Evolutionary conservation across 2,113 vertebrate genomes (phyloP).

Genomic region (Eolophus roseicapilla): DNA sequence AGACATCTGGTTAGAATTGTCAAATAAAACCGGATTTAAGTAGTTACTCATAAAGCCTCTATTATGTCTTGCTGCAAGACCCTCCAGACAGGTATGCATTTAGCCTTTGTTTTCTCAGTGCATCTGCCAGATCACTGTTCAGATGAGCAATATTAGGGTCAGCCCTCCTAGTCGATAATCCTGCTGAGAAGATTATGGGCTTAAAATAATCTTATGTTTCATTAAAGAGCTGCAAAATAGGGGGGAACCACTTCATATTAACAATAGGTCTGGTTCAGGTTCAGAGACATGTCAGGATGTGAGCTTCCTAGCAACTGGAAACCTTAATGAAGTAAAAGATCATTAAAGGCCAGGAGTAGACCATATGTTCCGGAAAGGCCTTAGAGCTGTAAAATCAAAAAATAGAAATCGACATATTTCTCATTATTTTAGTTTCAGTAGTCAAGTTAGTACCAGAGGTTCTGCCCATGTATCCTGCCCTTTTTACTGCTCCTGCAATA

Average conservation of each 20-base stretch:
- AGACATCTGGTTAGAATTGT: constrained; percentile 56
- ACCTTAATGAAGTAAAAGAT: neutral
- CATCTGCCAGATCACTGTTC: constrained; percentile 52
- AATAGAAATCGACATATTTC: neutral
- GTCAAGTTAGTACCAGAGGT: neutral
- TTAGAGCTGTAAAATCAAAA: neutral
- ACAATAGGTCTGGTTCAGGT: constrained; percentile 10
- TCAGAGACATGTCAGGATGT: constrained; percentile 12
- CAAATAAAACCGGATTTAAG: constrained; percentile 52
- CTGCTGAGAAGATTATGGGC: constrained; percentile 61
- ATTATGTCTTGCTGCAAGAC: constrained; percentile 35
- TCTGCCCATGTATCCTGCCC: neutral
- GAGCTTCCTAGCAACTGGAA: constrained; percentile 4
- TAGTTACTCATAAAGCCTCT: constrained; percentile 51
- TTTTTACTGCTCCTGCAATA: constrained; percentile 39
- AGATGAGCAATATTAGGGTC: constrained; percentile 63
- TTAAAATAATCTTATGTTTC: constrained; percentile 64
- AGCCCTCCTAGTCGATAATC: constrained; percentile 42
- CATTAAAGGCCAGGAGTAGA: neutral
- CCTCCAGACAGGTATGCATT: constrained; percentile 45
- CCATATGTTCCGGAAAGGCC: neutral
- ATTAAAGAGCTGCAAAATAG: constrained; percentile 48
- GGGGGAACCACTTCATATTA: neutral
- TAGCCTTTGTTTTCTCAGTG: constrained; percentile 36
- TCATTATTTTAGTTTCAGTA: neutral